Percentiles rank a stretch among this genome's conserved stretches.
These are phyloP conservation scores for Neria commutata DNA, from an alignment of 2,888 invertebrate species.

Conservation along the genomic window DNA sequence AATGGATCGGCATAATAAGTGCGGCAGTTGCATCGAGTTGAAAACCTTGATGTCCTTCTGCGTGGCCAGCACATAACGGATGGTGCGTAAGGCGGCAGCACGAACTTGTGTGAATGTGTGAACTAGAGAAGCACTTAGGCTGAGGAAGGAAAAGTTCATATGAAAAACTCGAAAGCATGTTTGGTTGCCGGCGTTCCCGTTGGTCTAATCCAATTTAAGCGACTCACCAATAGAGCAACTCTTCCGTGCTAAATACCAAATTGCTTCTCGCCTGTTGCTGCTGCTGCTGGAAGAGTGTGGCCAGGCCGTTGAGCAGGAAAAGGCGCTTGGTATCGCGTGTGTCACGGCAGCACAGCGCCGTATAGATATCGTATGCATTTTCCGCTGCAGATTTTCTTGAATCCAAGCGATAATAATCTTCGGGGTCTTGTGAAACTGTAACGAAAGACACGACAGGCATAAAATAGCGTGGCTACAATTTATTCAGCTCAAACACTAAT, in stretches of 20 bases:
- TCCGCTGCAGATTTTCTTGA: conserved; percentile 67
- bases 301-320: conserved; percentile 87
- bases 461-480: not conserved
- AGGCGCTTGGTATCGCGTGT: conserved; percentile 79
- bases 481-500: not conserved
- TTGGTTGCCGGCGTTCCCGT: not conserved
- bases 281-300: conserved; percentile 68
- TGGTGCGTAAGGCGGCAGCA: conserved; percentile 84
- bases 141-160: conserved; percentile 61
- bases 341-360: conserved; percentile 65
- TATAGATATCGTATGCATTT: conserved; percentile 70
- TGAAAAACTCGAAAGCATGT: not conserved
- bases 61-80: conserved; percentile 81
- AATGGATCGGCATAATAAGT: conserved; percentile 82
- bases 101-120: conserved; percentile 89
- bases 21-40: conserved; percentile 82
- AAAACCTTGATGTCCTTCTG: conserved; percentile 80
- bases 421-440: conserved; percentile 60
- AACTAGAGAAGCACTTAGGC: conserved; percentile 83
- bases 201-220: conserved; percentile 2
- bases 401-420: conserved; percentile 71
- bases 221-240: conserved; percentile 80
- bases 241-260: conserved; percentile 77
- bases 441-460: conserved; percentile 5
- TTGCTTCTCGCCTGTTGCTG: conserved; percentile 37